A percentile compares a stretch with the other conserved stretches of the same genome.
phyloP scores from a whole-genome alignment of 2,113 vertebrate species.

The Hystrix cristata region DNA sequence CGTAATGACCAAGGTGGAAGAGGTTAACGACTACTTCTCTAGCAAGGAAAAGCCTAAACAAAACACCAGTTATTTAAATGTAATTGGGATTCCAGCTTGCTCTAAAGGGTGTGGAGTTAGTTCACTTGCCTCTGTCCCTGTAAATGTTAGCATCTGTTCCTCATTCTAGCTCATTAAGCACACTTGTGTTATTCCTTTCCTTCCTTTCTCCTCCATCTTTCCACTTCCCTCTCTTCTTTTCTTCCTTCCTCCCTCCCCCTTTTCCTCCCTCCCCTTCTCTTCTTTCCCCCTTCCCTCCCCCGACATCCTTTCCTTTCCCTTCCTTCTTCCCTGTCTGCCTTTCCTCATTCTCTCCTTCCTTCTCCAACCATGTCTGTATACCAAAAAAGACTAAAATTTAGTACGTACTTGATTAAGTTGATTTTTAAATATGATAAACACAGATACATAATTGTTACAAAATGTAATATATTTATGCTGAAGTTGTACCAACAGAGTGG shows the following conservation, averaged over 20 bases:
- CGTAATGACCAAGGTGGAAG: neutral
- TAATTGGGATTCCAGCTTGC: neutral
- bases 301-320: accelerated
- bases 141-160: neutral
- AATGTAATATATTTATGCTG: neutral
- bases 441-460: neutral
- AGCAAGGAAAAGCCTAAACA: neutral
- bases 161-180: neutral
- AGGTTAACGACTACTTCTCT: neutral
- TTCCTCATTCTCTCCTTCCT: neutral
- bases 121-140: neutral
- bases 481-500: neutral
- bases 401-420: neutral
- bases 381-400: neutral
- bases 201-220: accelerated
- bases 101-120: neutral
- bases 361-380: neutral
- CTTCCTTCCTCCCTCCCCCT: neutral
- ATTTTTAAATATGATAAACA: neutral
- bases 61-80: neutral
- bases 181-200: too few relatives aligned
- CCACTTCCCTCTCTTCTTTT: too few relatives aligned
- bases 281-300: too few relatives aligned
- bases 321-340: neutral
- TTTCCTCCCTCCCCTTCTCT: too few relatives aligned